Conservation (phyloP, 2,797 vertebrate genomes). For the Halcyon badia region DNA sequence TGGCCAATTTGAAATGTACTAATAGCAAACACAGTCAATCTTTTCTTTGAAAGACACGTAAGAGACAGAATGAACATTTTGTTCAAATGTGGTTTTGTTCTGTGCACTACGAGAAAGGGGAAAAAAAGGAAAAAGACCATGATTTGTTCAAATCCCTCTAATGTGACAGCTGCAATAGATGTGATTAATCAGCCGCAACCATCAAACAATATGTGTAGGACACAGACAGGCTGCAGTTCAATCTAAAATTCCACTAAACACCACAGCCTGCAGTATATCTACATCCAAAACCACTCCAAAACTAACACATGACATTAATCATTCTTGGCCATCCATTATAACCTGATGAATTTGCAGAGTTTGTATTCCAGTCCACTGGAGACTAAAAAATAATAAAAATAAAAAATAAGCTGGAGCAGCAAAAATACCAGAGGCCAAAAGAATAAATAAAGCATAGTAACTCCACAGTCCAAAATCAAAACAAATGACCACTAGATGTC, state of each 20-base stretch:
- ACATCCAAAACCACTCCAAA: slow-evolving; percentile 56
- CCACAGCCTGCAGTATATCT: slow-evolving; percentile 22
- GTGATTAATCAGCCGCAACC: neutral
- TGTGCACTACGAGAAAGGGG: neutral
- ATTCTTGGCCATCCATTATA: slow-evolving; percentile 13
- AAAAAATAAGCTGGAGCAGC: slow-evolving; percentile 40
- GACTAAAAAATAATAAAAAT: slow-evolving; percentile 29
- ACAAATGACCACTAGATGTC: neutral
- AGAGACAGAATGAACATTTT: neutral
- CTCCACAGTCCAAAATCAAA: neutral
- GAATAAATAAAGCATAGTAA: slow-evolving; percentile 1
- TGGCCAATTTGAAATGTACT: neutral
- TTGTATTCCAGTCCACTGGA: slow-evolving; percentile 27
- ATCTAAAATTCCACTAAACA: slow-evolving; percentile 40
- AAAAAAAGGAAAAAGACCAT: neutral
- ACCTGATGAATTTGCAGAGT: slow-evolving; percentile 54
- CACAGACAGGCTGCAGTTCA: slow-evolving; percentile 8
- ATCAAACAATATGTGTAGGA: slow-evolving; percentile 24
- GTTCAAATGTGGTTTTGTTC: neutral
- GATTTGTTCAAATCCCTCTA: neutral
- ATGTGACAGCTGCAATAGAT: neutral
- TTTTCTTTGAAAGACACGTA: neutral
- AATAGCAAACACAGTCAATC: neutral
- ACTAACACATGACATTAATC: slow-evolving; percentile 45
- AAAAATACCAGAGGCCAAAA: slow-evolving; percentile 25